Percentiles rank a stretch among this genome's conserved stretches.
These are phyloP conservation scores for Mya arenaria DNA, from an alignment of 1,140 invertebrate genomes.

Conservation along the genomic window DNA sequence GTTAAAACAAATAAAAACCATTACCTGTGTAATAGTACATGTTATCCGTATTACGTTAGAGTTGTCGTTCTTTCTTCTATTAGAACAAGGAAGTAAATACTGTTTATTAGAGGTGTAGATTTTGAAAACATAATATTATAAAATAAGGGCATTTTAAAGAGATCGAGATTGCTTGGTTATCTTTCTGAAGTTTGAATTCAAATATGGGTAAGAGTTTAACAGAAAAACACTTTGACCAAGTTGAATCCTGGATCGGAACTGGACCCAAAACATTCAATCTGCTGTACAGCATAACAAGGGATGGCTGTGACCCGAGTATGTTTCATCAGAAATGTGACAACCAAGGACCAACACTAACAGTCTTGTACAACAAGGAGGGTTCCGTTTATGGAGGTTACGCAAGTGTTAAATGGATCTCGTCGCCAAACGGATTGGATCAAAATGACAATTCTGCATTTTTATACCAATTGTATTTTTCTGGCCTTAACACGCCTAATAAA, in stretches of 20 bases:
- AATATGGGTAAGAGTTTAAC: too few relatives aligned
- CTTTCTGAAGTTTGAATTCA: too few relatives aligned
- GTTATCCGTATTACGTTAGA: too few relatives aligned
- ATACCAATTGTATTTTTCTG: not conserved
- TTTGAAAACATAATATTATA: too few relatives aligned
- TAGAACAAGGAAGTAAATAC: too few relatives aligned
- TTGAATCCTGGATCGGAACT: conserved; percentile 13
- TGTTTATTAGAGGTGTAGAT: too few relatives aligned
- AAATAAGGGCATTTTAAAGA: too few relatives aligned
- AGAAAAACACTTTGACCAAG: too few relatives aligned
- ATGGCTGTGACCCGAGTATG: conserved; percentile 36
- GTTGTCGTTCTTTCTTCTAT: too few relatives aligned
- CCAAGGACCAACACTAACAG: conserved; percentile 54
- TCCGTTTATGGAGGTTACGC: conserved; percentile 57
- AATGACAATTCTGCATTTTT: not conserved
- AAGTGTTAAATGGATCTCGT: conserved; percentile 43
- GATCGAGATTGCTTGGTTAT: too few relatives aligned
- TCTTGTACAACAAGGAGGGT: conserved; percentile 52
- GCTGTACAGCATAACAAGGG: conserved; percentile 45
- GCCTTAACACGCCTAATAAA: not conserved
- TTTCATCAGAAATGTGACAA: conserved; percentile 60
- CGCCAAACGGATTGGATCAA: not conserved
- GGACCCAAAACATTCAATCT: conserved; percentile 33
- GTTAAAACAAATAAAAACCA: too few relatives aligned
- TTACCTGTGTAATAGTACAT: too few relatives aligned